These are phyloP conservation scores for Barbus barbus DNA, from an alignment of 2,113 vertebrate species.

Conservation along the genomic window DNA sequence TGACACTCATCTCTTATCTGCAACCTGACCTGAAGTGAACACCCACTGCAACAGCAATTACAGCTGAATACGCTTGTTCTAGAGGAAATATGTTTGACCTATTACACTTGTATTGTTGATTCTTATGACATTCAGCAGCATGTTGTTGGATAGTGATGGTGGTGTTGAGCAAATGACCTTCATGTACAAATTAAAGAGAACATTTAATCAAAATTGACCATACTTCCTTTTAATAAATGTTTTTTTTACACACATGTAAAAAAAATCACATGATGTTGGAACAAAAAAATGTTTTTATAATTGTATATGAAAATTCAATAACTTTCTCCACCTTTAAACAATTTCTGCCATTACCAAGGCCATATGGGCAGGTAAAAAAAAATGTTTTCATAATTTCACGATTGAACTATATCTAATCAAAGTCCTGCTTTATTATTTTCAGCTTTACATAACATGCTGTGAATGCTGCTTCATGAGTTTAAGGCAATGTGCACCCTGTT, in stretches of 20 bases:
- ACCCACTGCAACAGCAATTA: conserved; percentile 18
- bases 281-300: not conserved
- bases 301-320: not conserved
- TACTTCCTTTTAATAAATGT: not conserved
- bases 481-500: not conserved
- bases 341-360: not conserved
- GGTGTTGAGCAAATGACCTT: not conserved
- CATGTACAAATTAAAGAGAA: not conserved
- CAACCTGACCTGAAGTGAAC: conserved; percentile 26
- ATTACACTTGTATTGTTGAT: not conserved
- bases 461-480: not conserved
- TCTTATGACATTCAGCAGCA: conserved; percentile 11
- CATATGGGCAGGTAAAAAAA: not conserved
- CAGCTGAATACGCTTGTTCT: not conserved
- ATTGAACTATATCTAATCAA: not conserved
- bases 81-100: not conserved
- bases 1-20: conserved; percentile 35
- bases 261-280: too few species aligned
- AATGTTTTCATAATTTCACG: not conserved
- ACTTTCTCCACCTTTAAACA: not conserved
- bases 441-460: not conserved
- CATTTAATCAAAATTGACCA: too few species aligned
- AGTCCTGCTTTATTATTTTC: not conserved
- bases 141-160: not conserved
- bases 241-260: too few species aligned